Evolutionary conservation across 2,113 vertebrate species (phyloP), one percentile per base, ranked within the genome.

Genomic region (Campylomormyrus numenius): DNA sequence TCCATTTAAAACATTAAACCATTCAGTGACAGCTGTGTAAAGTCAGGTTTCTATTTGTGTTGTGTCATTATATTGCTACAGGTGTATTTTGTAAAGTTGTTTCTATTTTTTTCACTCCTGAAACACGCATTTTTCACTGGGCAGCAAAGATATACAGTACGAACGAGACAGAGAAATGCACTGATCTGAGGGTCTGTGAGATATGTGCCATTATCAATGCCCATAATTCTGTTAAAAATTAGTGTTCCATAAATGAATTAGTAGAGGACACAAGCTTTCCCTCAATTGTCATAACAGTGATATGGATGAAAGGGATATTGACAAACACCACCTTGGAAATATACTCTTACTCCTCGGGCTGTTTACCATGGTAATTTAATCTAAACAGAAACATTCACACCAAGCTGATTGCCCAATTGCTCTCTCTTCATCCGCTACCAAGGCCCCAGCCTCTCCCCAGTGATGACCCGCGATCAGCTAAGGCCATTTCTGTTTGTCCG

Each of bases 321-420:
- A 31, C 19, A 70, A n/a, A n/a, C 24, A n/a, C 6, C 58, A n/a
- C 58, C 58, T 62, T 62, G 21, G 13, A 62, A n/a, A 62, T 62
- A 27, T 27, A 48, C 11, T 77, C 90, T 93, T 91, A 50, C 17
- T 21, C 91, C 74, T 92, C 90, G 8, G 92, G 90, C 74, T 42
- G 89, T 92, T 91, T 85, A 56, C 89, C 70, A 42, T 80, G 27
- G 35, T 17, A 80, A 80, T 42, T 88, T 90, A 90, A 92, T 93
- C 86, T 92, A 92, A 93, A 88, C 86, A n/a, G 39, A 48, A 92
- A 92, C 89, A 46, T 35, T 88, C 0, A 6, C 10, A 86, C 77
- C 52, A 52, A 39, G 13, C 46, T 27, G 46, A 90, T 70, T 91
- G 89, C 89, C 92, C 90, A 92, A 74, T 83, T 52, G 90, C 66